Conservation (phyloP, 2,797 vertebrate genomes). For the Squalus acanthias region DNA sequence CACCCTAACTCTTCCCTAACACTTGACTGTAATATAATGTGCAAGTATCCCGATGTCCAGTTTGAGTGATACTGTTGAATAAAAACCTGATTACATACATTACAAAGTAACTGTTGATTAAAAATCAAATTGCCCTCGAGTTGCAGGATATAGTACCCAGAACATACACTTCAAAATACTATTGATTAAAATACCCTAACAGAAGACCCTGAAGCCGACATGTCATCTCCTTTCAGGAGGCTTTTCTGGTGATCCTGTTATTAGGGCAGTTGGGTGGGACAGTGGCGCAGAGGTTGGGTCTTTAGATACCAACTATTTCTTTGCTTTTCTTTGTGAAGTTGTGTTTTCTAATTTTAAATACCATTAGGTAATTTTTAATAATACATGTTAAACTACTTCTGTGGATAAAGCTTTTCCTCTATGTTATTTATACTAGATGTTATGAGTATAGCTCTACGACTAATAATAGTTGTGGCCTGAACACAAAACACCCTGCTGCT, state of each 20-base stretch:
- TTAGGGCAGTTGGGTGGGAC: neutral
- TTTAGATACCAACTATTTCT: neutral
- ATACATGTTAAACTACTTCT: neutral
- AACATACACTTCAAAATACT: neutral
- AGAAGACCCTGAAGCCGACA: neutral
- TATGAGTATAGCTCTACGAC: neutral
- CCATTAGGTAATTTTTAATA: neutral
- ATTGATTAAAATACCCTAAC: neutral
- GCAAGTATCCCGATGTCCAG: too few species aligned
- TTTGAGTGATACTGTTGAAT: neutral
- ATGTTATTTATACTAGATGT: neutral
- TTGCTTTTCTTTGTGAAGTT: too few species aligned
- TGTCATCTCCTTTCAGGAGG: neutral
- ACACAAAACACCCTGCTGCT: neutral
- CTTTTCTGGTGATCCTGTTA: neutral
- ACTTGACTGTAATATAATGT: neutral
- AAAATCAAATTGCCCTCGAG: neutral
- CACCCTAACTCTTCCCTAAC: conserved; percentile 6
- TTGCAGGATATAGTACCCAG: too few species aligned
- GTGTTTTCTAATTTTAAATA: neutral
- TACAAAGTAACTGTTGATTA: neutral
- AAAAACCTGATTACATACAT: neutral
- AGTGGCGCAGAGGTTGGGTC: neutral
- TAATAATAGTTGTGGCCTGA: neutral
- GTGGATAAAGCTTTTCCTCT: neutral